These are phyloP conservation scores for Theristicus caerulescens DNA, from an alignment of 2,113 vertebrate species.

Conservation along the genomic window DNA sequence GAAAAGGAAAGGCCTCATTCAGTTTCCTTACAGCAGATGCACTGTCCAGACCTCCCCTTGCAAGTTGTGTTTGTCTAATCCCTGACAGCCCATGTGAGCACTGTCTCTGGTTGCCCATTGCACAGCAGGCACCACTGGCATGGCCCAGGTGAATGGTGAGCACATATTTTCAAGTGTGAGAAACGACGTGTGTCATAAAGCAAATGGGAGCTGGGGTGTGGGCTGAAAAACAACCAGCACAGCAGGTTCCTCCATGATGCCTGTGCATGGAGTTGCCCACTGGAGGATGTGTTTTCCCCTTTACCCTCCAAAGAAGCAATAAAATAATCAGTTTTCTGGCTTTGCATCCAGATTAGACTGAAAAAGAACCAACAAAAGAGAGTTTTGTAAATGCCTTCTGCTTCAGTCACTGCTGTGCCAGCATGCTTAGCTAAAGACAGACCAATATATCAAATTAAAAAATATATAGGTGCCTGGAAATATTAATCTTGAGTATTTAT, in stretches of 20 bases:
- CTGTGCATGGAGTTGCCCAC: background rate
- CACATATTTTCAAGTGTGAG: conserved; percentile 29
- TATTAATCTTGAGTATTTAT: conserved; percentile 93
- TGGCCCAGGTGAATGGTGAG: background rate
- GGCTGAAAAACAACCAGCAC: background rate
- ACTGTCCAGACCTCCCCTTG: background rate
- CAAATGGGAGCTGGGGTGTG: background rate
- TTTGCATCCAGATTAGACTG: background rate
- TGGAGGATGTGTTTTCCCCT: background rate
- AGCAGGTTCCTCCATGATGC: background rate
- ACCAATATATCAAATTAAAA: conserved; percentile 98
- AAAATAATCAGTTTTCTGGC: background rate
- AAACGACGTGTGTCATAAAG: background rate
- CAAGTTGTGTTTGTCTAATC: background rate
- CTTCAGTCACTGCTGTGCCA: background rate
- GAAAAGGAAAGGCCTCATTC: background rate
- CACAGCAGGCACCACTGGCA: background rate
- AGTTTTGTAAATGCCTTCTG: background rate
- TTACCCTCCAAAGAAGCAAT: background rate
- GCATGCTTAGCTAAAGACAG: conserved; percentile 84
- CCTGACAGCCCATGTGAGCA: background rate
- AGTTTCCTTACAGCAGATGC: background rate
- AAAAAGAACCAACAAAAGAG: background rate
- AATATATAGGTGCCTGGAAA: conserved; percentile 93
- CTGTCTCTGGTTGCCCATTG: background rate